These are phyloP conservation scores for Synodontis membranacea DNA, from an alignment of 2,113 vertebrate genomes.

Conservation along the genomic window DNA sequence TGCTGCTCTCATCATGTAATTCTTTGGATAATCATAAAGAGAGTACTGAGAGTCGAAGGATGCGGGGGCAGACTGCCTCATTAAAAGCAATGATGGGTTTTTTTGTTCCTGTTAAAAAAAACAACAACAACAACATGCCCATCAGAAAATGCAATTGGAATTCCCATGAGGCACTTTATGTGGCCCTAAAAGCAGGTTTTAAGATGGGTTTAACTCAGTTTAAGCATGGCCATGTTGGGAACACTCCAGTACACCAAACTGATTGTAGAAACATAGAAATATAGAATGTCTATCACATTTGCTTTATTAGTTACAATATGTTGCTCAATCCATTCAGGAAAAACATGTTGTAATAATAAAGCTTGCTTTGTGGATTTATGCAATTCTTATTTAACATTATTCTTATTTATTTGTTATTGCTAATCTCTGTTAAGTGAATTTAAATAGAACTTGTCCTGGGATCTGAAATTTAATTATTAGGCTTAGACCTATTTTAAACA, in stretches of 20 bases:
- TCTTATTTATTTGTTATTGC: too few species aligned
- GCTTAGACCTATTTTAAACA: too few species aligned
- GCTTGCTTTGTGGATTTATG: background rate
- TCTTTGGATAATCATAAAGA: slow-evolving; percentile 31
- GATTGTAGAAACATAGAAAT: too few species aligned
- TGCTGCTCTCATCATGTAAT: background rate
- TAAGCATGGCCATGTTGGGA: too few species aligned
- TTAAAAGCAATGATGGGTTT: background rate
- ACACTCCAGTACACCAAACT: too few species aligned
- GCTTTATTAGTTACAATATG: background rate
- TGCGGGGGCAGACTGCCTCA: background rate
- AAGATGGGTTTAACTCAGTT: too few species aligned
- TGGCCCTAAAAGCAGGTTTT: too few species aligned
- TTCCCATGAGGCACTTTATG: background rate
- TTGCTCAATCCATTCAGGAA: background rate
- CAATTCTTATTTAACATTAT: background rate
- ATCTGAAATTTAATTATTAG: background rate
- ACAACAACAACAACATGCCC: background rate
- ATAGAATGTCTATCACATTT: background rate
- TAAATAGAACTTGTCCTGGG: background rate
- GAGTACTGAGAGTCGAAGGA: background rate
- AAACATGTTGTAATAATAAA: background rate
- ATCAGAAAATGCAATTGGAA: background rate
- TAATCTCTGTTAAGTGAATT: background rate
- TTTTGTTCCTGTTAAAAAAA: background rate